Evolutionary conservation across 92 coral and sea anemone genomes (phyloP).

Genomic region (Actinernus sp.): DNA sequence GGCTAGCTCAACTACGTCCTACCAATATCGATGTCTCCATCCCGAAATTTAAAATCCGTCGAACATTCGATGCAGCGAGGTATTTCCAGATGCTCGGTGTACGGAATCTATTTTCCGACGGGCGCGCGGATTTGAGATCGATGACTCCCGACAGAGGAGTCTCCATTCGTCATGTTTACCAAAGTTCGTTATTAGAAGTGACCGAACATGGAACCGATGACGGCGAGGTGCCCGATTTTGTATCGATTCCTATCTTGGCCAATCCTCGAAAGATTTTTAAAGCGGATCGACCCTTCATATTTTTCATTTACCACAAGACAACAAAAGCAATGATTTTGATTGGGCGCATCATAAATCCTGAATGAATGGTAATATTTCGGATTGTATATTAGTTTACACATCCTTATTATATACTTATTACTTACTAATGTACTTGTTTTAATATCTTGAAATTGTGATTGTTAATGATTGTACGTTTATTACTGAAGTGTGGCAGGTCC

Average conservation of each 20-base stretch:
- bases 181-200: not conserved
- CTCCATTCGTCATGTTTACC: too few species aligned
- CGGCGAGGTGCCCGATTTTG: slow-evolving; percentile 12
- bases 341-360: slow-evolving; percentile 56
- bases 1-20: slow-evolving; percentile 13
- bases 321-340: slow-evolving; percentile 45
- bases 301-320: slow-evolving; percentile 47
- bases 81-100: slow-evolving; percentile 6
- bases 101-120: not conserved
- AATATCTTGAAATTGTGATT: too few species aligned
- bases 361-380: too few species aligned
- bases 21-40: slow-evolving; percentile 27
- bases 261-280: slow-evolving; percentile 24
- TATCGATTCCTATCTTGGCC: slow-evolving; percentile 30
- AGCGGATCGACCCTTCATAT: slow-evolving; percentile 70
- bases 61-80: not conserved
- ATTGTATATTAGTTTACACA: too few species aligned
- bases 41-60: slow-evolving; percentile 11
- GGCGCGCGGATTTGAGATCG: not conserved
- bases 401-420: too few species aligned
- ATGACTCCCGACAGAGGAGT: too few species aligned
- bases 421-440: too few species aligned
- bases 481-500: too few species aligned
- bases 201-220: slow-evolving; percentile 19
- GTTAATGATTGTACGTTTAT: too few species aligned